Evolutionary conservation across 2,888 invertebrate species (phyloP).

Genomic region (Andrena hattorfiana): DNA sequence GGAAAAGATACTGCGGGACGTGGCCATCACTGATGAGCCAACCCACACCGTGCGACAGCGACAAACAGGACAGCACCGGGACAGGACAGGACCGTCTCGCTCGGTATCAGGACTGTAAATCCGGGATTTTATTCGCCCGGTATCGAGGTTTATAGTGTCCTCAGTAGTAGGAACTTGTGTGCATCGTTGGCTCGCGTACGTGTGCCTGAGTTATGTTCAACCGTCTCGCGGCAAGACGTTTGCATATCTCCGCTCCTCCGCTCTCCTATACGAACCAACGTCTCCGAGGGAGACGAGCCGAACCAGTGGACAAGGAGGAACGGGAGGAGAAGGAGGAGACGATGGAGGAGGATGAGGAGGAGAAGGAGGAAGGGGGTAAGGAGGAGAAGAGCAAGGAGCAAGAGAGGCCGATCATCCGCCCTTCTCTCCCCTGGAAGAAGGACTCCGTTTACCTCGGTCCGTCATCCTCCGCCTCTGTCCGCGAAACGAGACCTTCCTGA

Average conservation of each 20-base stretch:
- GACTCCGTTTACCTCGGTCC: slow-evolving; percentile 71
- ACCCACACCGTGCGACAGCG: slow-evolving; percentile 82
- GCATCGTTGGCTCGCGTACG: slow-evolving; percentile 67
- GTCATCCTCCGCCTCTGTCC: slow-evolving; percentile 72
- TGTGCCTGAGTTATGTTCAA: slow-evolving; percentile 82
- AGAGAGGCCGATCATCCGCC: slow-evolving; percentile 54
- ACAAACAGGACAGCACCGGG: slow-evolving; percentile 79
- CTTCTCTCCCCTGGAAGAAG: slow-evolving; percentile 43
- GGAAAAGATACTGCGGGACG: slow-evolving; percentile 77
- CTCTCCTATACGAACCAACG: slow-evolving; percentile 61
- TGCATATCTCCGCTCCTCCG: slow-evolving; percentile 80
- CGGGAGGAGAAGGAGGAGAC: not conserved
- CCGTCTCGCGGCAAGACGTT: slow-evolving; percentile 81
- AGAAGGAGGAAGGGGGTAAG: slow-evolving; percentile 2
- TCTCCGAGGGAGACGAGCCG: slow-evolving; percentile 46
- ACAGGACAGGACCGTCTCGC: slow-evolving; percentile 79
- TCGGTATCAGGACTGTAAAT: slow-evolving; percentile 84
- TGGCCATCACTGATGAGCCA: slow-evolving; percentile 82
- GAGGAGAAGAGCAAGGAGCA: slow-evolving; percentile 34
- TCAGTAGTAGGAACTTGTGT: slow-evolving; percentile 73
- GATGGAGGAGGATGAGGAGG: slow-evolving; percentile 4
- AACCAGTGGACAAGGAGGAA: slow-evolving; percentile 7
- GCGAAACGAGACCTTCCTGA: slow-evolving; percentile 70
- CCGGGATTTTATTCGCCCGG: slow-evolving; percentile 84
- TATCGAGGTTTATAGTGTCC: slow-evolving; percentile 85